Conservation (phyloP, 2,113 vertebrate species). For the Salvelinus namaycush region DNA sequence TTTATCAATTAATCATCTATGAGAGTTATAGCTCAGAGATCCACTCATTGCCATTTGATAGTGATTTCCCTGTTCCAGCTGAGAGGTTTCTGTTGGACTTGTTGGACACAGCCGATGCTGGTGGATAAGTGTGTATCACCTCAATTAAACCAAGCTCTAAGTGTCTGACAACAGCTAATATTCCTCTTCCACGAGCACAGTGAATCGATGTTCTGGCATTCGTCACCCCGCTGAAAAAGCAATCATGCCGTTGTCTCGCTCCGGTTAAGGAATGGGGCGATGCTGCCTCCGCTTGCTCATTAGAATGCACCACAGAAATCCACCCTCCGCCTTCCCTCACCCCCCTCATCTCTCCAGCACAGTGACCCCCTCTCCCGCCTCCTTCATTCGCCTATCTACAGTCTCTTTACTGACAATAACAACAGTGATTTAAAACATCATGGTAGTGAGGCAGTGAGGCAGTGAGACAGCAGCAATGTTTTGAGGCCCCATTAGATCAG, state of each 20-base stretch:
- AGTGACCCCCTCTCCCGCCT: not conserved
- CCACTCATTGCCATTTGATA: not conserved
- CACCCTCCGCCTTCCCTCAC: not conserved
- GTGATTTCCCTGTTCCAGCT: conserved; percentile 67
- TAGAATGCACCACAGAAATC: conserved; percentile 31
- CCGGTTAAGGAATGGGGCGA: conserved; percentile 44
- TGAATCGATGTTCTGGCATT: conserved; percentile 77
- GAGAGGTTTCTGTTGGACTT: conserved; percentile 71
- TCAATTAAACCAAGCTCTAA: conserved; percentile 77
- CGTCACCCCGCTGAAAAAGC: conserved; percentile 72
- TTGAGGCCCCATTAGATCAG: too few relatives aligned
- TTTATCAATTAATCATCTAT: conserved; percentile 1
- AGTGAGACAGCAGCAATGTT: too few relatives aligned
- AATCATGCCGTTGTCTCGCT: conserved; percentile 73
- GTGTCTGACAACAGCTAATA: conserved; percentile 80
- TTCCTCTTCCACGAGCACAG: conserved; percentile 68
- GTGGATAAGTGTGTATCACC: conserved; percentile 74
- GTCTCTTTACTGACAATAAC: too few relatives aligned
- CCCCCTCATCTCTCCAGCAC: not conserved
- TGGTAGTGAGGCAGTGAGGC: too few relatives aligned
- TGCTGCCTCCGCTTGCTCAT: conserved; percentile 26
- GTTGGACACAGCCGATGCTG: conserved; percentile 69
- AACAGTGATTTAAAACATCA: too few relatives aligned
- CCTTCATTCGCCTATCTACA: too few relatives aligned
- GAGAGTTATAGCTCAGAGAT: not conserved